phyloP scores from a whole-genome alignment of 2,888 invertebrate species.

The Drosophila acutilabella region DNA sequence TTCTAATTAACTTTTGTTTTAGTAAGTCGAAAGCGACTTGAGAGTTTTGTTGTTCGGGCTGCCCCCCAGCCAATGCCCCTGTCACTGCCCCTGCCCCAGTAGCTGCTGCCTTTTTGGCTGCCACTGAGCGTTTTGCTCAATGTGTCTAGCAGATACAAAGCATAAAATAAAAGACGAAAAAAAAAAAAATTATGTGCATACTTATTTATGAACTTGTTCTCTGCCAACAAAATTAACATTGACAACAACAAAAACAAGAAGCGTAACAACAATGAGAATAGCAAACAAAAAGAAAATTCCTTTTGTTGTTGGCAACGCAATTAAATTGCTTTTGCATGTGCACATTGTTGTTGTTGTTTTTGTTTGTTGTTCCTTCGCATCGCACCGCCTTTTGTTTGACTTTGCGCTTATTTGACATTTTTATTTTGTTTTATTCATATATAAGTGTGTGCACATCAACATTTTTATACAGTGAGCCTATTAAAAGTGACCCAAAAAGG shows the following conservation, averaged over 20 bases:
- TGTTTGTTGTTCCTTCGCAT: slow-evolving; percentile 24
- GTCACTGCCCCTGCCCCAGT: not conserved
- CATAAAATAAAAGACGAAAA: slow-evolving; percentile 48
- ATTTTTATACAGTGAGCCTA: not conserved
- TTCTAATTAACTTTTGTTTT: slow-evolving; percentile 81
- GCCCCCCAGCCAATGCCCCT: slow-evolving; percentile 5
- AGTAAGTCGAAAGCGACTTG: slow-evolving; percentile 72
- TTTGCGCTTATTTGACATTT: slow-evolving; percentile 80
- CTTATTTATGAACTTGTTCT: slow-evolving; percentile 78
- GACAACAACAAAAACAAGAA: slow-evolving; percentile 65
- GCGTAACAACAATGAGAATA: slow-evolving; percentile 26
- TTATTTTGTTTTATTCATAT: slow-evolving; percentile 51
- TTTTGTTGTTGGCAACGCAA: slow-evolving; percentile 69
- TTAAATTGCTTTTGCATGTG: slow-evolving; percentile 69
- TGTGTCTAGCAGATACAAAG: slow-evolving; percentile 54
- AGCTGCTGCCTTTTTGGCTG: slow-evolving; percentile 44
- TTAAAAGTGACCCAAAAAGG: not conserved
- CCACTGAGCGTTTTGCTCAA: slow-evolving; percentile 36
- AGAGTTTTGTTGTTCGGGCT: slow-evolving; percentile 51
- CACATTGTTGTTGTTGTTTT: slow-evolving; percentile 29
- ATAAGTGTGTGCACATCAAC: not conserved
- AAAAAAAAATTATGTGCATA: slow-evolving; percentile 56
- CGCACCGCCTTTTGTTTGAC: slow-evolving; percentile 68
- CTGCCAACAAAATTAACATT: slow-evolving; percentile 71
- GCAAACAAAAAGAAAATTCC: slow-evolving; percentile 39